These are phyloP conservation scores for Hydriomena furcata DNA, from an alignment of 2,888 invertebrate species.

Conservation along the genomic window DNA sequence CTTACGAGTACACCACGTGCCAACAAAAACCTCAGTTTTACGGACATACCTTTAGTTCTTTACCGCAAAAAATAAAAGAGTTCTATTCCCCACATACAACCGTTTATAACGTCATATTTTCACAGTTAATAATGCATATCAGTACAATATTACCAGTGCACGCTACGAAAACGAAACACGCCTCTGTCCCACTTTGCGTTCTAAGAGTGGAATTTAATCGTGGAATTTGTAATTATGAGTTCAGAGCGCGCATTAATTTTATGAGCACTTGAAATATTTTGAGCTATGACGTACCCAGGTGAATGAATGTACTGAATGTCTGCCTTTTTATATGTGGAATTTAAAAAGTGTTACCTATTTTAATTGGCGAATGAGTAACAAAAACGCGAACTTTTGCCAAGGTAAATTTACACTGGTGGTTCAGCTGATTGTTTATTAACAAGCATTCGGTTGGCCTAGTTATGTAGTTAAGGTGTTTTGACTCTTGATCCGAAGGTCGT, in stretches of 20 bases:
- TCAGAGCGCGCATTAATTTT: constrained; percentile 23
- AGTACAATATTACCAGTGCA: constrained; percentile 38
- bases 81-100: constrained; percentile 39
- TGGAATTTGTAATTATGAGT: constrained; percentile 29
- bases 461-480: no score
- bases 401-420: no score
- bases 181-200: constrained; percentile 27
- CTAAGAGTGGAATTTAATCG: constrained; percentile 28
- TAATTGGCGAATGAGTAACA: not conserved
- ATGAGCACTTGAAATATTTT: constrained; percentile 16
- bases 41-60: not conserved
- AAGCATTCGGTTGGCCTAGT: no score
- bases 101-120: constrained; percentile 47
- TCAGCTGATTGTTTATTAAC: no score
- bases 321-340: constrained; percentile 2
- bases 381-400: no score
- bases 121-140: constrained; percentile 53
- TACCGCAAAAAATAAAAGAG: constrained; percentile 4
- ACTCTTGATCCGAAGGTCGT: no score
- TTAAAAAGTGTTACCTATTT: constrained; percentile 1
- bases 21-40: not conserved
- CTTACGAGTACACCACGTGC: no score
- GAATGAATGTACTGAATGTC: not conserved
- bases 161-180: constrained; percentile 40
- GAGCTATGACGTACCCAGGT: not conserved